Base-by-base conservation (phyloP, 2,888 invertebrate genomes). In the Drosophila atroscutellata region DNA sequence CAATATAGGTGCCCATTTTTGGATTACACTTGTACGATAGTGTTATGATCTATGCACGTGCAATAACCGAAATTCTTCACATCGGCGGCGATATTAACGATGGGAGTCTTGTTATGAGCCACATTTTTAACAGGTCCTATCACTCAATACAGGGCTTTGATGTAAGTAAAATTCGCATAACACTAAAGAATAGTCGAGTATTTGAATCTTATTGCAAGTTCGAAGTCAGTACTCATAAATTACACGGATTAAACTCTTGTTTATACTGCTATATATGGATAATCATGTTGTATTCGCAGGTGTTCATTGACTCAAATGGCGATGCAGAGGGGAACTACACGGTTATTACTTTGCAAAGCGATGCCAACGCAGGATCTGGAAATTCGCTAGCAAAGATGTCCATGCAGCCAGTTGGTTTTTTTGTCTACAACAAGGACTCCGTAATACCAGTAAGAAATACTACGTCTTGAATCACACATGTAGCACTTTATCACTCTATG, bases 321-420 rank as follows among this genome's bases (percentile, higher is more conserved):
- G 98, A 98, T 89, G 98, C 98, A 0, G 97, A 98, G 90, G 98
- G 98, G 0, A 98, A 98, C 93, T 98, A 97, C 93, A 97, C 98
- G 0, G 96, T 98, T 1, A 95, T 98, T 30, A 96, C 97, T 0
- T 93, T 97, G 57, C 94, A 96, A 73, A 95, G 95, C 52, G 95
- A 96, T 82, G 90, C 94, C 13, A 83, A 65, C 28, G 67, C 54
- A 2, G 77, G 65, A 18, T 50, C 72, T 7, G 42, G 57, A 0
- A 77, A 67, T 30, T 91, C 91, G 0, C 93, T 94, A 0, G 93
- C 95, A 0, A 94, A 95, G 24, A 95, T 96, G 95, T 95, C 95
- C 67, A 96, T 97, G 93, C 95, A 95, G 83, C 96, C 96, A 0
- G 96, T 97, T 2, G 97, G 96, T 0, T 95, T 95, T 84, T 97